Percentiles rank a stretch among this genome's conserved stretches.
phyloP scores from a whole-genome alignment of 2,113 vertebrate genomes.

The Malurus cyaneus region DNA sequence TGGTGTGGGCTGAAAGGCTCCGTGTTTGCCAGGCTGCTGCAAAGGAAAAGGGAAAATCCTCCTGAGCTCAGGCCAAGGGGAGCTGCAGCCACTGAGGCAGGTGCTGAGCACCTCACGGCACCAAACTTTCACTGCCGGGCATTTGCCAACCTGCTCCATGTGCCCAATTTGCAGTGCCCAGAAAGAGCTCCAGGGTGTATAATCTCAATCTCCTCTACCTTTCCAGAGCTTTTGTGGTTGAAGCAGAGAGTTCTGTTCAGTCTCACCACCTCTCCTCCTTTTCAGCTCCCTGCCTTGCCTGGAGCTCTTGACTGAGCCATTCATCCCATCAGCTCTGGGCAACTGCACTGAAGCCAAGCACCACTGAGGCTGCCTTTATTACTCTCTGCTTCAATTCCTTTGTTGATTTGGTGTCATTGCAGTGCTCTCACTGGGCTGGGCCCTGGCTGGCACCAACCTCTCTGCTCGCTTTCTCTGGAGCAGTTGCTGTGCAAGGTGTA shows the following conservation, averaged over 20 bases:
- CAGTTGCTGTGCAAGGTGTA: background rate
- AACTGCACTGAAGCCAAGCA: background rate
- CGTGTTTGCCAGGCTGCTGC: too few relatives aligned
- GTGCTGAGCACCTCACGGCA: too few relatives aligned
- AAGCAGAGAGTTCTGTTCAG: background rate
- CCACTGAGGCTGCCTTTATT: conserved; percentile 3
- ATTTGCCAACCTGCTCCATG: background rate
- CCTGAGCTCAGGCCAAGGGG: too few relatives aligned
- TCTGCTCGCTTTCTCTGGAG: background rate
- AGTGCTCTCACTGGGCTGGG: background rate
- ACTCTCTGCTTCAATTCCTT: background rate
- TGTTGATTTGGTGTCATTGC: conserved; percentile 17
- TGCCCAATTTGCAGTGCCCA: background rate
- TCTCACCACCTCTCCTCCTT: background rate
- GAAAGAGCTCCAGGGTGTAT: background rate
- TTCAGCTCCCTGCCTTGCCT: conserved; percentile 25
- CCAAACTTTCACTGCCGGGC: too few relatives aligned
- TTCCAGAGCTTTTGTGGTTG: background rate
- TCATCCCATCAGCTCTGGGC: conserved; percentile 13
- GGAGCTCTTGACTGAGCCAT: conserved; percentile 3
- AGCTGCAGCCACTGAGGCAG: too few relatives aligned
- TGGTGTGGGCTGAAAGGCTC: too few relatives aligned
- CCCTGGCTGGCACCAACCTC: background rate
- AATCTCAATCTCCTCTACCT: background rate
- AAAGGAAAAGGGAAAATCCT: too few relatives aligned